phyloP scores from a whole-genome alignment of 2,888 invertebrate species.

The Oscheius sp. region DNA sequence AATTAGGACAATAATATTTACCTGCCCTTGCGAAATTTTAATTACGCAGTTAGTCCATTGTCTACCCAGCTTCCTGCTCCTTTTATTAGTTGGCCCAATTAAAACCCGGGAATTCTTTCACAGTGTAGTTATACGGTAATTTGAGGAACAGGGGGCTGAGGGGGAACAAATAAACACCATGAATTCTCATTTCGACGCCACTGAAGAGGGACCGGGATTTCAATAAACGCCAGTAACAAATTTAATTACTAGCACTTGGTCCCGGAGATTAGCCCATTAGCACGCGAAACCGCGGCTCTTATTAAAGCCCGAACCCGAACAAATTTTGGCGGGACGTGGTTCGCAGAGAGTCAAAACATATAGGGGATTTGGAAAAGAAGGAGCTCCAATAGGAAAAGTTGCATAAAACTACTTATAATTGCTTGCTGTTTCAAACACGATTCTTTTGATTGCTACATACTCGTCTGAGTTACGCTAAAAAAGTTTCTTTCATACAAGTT shows the following conservation, averaged over 20 bases:
- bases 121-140: conserved; percentile 18
- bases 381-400: too few relatives aligned
- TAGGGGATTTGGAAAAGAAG: neutral
- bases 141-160: neutral
- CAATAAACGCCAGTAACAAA: conserved; percentile 55
- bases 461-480: too few relatives aligned
- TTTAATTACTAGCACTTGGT: conserved; percentile 60
- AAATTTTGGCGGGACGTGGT: conserved; percentile 22
- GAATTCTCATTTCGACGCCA: conserved; percentile 7
- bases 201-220: conserved; percentile 41
- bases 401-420: too few relatives aligned
- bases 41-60: conserved; percentile 26
- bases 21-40: conserved; percentile 6
- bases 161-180: conserved; percentile 7
- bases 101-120: neutral
- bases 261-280: conserved; percentile 56
- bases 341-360: neutral
- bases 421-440: too few relatives aligned
- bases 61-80: conserved; percentile 22
- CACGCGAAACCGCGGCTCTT: conserved; percentile 47
- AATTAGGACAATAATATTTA: conserved; percentile 26
- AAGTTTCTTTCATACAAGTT: too few relatives aligned
- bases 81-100: conserved; percentile 11
- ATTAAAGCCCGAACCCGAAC: conserved; percentile 42
- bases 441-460: too few relatives aligned